These are phyloP conservation scores for Lanius ludovicianus DNA, from an alignment of 2,113 vertebrate species.

Conservation along the genomic window DNA sequence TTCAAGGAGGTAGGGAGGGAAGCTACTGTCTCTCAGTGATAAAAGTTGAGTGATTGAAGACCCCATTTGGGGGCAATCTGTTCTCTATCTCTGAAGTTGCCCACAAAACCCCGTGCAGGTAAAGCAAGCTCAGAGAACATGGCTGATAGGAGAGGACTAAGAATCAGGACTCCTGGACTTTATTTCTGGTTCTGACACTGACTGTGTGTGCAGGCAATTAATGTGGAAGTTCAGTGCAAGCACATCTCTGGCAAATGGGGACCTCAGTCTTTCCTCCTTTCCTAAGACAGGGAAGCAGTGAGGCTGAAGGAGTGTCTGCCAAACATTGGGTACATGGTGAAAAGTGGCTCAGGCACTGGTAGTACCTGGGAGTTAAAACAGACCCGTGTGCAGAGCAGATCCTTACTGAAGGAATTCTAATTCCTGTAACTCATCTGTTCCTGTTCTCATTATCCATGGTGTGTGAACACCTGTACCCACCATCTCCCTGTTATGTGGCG, in stretches of 20 bases:
- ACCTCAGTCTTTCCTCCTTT: background rate
- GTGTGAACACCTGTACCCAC: background rate
- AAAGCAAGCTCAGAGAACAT: background rate
- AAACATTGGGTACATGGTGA: background rate
- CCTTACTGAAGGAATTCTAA: background rate
- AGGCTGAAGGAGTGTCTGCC: background rate
- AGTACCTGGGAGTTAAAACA: background rate
- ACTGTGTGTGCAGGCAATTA: background rate
- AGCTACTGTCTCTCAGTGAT: slow-evolving; percentile 54
- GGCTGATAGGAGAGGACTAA: background rate
- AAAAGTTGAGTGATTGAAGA: slow-evolving; percentile 58
- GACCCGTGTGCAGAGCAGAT: background rate
- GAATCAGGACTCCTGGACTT: background rate
- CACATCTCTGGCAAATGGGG: background rate
- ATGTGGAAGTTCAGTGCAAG: background rate
- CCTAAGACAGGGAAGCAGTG: background rate
- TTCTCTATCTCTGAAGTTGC: slow-evolving; percentile 37
- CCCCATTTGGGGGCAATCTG: slow-evolving; percentile 44
- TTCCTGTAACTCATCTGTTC: background rate
- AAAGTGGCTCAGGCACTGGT: background rate
- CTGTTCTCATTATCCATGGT: background rate
- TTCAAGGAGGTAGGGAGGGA: slow-evolving; percentile 50
- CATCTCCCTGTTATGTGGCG: background rate
- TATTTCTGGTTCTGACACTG: background rate
- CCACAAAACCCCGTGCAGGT: background rate